Evolutionary conservation across 2,797 vertebrate genomes (phyloP), one percentile per base, ranked within the genome.

Genomic region (Thunnus albacares): DNA sequence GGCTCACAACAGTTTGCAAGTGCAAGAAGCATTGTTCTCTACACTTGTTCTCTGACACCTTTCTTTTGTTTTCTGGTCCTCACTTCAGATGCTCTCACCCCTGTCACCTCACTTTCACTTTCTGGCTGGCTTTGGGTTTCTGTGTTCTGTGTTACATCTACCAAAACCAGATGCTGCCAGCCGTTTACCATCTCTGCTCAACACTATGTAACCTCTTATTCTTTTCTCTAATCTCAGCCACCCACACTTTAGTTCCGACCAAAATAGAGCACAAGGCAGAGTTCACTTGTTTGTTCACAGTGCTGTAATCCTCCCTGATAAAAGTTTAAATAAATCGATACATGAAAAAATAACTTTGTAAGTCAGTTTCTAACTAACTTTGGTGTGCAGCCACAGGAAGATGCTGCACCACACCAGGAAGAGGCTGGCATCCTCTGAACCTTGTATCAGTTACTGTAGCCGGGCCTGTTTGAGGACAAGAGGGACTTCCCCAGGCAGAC

Each of bases 401-500:
- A 90, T 82, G 82, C 80, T 85, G 79, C 79, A 76, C 82, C 80
- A 30, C 91, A 89, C 81, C 86, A 89, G 89, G 84, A 91, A 90
- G 83, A 88, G 30, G 20, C 80, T 79, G 87, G 85, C 86, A 90
- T 92, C 89, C 91, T 89, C 89, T 93, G 85, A 89, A 92, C 87
- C 87, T 86, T 90, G 87, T 88, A 86, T 88, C 81, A 84, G 88
- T 84, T 69, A 80, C 79, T 83, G 82, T 85, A 79, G 84, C 75
- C 17, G 33, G 70, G 65, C 68, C 72, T 80, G 84, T 87, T 75
- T 81, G 81, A 88, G 89, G 83, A 79, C 75, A 86, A 71, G 64
- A 64, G 93, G 93, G 92, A 93, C 92, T 94, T 93, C 87, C 93
- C 92, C 91, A 83, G 84, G 72, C 89, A 81, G 88, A 90, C 79